These are phyloP conservation scores for Synanthedon andrenaeformis DNA, from an alignment of 2,888 invertebrate genomes.

Conservation along the genomic window DNA sequence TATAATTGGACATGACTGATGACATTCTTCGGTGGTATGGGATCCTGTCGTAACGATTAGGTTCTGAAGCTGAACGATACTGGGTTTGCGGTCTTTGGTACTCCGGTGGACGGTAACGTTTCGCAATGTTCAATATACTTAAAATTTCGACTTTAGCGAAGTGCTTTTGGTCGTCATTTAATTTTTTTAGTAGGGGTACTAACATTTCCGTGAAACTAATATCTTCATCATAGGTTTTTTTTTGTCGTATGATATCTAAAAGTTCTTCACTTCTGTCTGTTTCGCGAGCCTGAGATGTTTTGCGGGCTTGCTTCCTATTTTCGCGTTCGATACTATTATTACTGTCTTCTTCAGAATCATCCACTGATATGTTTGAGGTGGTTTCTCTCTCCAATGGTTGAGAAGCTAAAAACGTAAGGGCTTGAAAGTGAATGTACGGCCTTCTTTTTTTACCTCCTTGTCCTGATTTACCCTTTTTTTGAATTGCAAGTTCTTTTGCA, in stretches of 20 bases:
- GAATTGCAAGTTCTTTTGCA: slow-evolving; percentile 4
- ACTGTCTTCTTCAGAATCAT: background rate
- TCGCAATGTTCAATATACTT: background rate
- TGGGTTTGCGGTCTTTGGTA: background rate
- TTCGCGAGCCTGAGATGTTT: background rate
- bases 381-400: background rate
- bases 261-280: background rate
- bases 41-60: background rate
- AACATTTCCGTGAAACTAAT: slow-evolving; percentile 8
- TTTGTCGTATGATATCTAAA: background rate
- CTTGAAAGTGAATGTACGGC: background rate
- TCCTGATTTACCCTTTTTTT: slow-evolving; percentile 1
- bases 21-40: background rate
- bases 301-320: background rate
- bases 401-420: background rate
- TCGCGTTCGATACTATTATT: background rate
- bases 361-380: background rate
- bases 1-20: background rate
- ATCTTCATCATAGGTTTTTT: slow-evolving; percentile 7
- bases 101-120: background rate
- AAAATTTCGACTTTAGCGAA: slow-evolving; percentile 5
- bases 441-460: slow-evolving; percentile 5
- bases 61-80: background rate
- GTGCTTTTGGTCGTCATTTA: slow-evolving; percentile 10
- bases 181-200: slow-evolving; percentile 7